Evolutionary conservation across 2,888 invertebrate species (phyloP).

Genomic region (Brachyopa scutellaris): DNA sequence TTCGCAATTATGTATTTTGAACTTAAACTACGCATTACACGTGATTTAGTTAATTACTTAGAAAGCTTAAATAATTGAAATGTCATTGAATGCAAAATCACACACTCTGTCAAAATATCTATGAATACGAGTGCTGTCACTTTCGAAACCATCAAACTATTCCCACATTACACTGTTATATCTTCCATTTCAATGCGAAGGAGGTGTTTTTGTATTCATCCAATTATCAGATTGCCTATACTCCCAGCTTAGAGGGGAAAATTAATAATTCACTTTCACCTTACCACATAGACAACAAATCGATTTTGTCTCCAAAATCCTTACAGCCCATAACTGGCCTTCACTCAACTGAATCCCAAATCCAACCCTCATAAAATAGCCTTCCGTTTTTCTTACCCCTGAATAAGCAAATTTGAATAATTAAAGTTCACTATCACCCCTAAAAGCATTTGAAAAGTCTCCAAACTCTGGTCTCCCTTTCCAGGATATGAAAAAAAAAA

Average conservation of each 20-base stretch:
- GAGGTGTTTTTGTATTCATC: not conserved
- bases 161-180: no score
- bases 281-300: not conserved
- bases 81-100: no score
- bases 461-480: not conserved
- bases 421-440: constrained; percentile 52
- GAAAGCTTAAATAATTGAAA: no score
- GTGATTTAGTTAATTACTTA: no score
- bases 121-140: no score
- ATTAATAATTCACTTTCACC: not conserved
- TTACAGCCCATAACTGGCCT: no score
- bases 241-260: not conserved
- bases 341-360: not conserved
- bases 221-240: not conserved
- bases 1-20: no score
- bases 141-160: no score
- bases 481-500: not conserved
- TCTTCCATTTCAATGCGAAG: no score
- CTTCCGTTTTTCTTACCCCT: no score
- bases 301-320: not conserved
- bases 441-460: constrained; percentile 27
- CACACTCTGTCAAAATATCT: no score
- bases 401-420: constrained; percentile 48
- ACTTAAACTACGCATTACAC: no score
- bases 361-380: not conserved